Conservation (phyloP, 2,113 vertebrate species). For the Urocitellus parryii region DNA sequence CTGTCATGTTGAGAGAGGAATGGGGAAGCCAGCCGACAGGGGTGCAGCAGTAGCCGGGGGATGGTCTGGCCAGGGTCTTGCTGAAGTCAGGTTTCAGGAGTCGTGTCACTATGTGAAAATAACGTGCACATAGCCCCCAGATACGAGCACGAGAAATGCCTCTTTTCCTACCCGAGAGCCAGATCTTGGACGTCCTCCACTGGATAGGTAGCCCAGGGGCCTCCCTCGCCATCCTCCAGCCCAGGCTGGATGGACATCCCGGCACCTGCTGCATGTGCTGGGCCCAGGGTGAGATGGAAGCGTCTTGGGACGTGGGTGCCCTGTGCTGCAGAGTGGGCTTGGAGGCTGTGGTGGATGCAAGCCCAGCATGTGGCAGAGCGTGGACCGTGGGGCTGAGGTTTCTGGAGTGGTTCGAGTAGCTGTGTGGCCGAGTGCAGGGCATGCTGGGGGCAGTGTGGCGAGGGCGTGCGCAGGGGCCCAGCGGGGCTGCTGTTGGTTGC, state of each 20-base stretch:
- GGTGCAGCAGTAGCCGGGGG: not conserved
- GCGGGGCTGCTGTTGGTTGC: no score
- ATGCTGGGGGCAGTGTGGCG: no score
- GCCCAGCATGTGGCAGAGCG: not conserved
- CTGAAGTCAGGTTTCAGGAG: not conserved
- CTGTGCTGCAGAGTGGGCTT: not conserved
- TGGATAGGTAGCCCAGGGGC: rapidly evolving
- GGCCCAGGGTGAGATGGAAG: not conserved
- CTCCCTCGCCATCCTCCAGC: rapidly evolving
- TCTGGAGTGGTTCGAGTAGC: not conserved
- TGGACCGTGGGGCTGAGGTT: not conserved
- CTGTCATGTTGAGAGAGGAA: rapidly evolving
- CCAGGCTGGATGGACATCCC: rapidly evolving
- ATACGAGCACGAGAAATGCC: rapidly evolving
- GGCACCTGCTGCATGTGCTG: not conserved
- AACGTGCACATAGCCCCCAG: rapidly evolving
- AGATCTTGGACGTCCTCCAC: rapidly evolving
- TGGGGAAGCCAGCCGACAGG: rapidly evolving
- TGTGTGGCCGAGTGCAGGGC: not conserved
- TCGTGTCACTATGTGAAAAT: rapidly evolving
- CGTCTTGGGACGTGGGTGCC: rapidly evolving
- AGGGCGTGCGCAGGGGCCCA: not conserved
- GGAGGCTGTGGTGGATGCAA: no score
- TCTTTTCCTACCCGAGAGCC: not conserved
- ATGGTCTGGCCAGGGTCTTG: not conserved